These are phyloP conservation scores for Callionymus lyra DNA, from an alignment of 2,113 vertebrate genomes.

Conservation along the genomic window DNA sequence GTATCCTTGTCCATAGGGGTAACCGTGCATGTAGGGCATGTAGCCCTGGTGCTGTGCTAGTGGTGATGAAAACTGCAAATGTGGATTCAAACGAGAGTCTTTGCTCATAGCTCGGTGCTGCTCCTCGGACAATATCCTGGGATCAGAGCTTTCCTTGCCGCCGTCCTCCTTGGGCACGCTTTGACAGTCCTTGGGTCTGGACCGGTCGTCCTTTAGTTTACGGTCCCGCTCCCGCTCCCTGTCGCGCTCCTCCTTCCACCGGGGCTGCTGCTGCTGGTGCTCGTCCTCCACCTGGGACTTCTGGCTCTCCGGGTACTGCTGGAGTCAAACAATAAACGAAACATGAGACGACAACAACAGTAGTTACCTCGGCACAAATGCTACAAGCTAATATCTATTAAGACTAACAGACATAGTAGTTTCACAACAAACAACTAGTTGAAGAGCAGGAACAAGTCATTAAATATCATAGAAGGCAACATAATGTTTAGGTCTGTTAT, in stretches of 20 bases:
- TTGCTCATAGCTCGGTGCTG: slow-evolving; percentile 79
- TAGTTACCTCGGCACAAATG: neutral
- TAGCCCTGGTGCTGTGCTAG: slow-evolving; percentile 94
- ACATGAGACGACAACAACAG: neutral
- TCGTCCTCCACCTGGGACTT: slow-evolving; percentile 90
- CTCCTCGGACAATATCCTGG: slow-evolving; percentile 77
- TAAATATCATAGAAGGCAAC: no score
- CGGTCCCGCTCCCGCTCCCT: slow-evolving; percentile 75
- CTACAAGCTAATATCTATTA: no score
- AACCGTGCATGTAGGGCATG: slow-evolving; percentile 97
- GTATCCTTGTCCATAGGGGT: slow-evolving; percentile 93
- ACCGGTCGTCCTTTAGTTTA: slow-evolving; percentile 90
- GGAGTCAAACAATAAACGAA: slow-evolving; percentile 59
- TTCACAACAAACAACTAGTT: no score
- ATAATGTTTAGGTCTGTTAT: no score
- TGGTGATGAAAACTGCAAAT: slow-evolving; percentile 89
- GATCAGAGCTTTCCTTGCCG: slow-evolving; percentile 77
- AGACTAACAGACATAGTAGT: no score
- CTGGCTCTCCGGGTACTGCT: slow-evolving; percentile 83
- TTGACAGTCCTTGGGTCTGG: slow-evolving; percentile 77
- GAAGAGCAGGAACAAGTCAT: no score
- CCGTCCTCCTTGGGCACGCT: slow-evolving; percentile 76
- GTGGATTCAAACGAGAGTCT: slow-evolving; percentile 82
- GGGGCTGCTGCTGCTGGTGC: slow-evolving; percentile 70
- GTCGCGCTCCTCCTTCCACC: slow-evolving; percentile 79